These are phyloP conservation scores for Punctoribates punctum DNA, from an alignment of 2,888 invertebrate species.

Conservation along the genomic window DNA sequence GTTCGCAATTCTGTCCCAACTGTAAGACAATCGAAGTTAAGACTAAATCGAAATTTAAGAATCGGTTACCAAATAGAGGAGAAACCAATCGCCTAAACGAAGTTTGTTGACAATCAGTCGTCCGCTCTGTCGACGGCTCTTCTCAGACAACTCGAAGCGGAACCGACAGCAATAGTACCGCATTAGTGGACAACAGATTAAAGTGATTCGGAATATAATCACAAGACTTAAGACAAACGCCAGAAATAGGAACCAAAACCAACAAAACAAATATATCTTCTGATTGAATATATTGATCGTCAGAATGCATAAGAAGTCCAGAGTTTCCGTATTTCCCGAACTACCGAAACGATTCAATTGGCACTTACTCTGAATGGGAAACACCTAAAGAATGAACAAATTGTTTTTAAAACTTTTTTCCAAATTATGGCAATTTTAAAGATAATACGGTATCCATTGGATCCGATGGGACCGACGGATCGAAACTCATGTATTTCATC, in stretches of 20 bases:
- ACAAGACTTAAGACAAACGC: background rate
- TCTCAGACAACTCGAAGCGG: background rate
- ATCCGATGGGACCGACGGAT: background rate
- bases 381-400: constrained; percentile 4
- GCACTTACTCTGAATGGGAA: constrained; percentile 18
- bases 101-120: background rate
- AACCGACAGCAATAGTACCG: constrained; percentile 7
- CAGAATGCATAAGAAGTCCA: background rate
- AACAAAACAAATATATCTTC: constrained; percentile 11
- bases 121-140: background rate
- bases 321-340: background rate
- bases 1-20: too few relatives aligned
- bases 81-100: constrained; percentile 15
- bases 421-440: too few relatives aligned
- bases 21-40: too few relatives aligned
- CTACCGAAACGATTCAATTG: background rate
- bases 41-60: too few relatives aligned
- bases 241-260: constrained; percentile 31
- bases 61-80: background rate
- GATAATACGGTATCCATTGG: background rate
- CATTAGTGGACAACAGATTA: constrained; percentile 10
- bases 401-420: too few relatives aligned
- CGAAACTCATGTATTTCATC: background rate
- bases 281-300: constrained; percentile 17
- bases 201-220: background rate